Evolutionary conservation across 2,113 vertebrate genomes (phyloP), one percentile per base, ranked within the genome.

Genomic region (Melanocharis versteri): DNA sequence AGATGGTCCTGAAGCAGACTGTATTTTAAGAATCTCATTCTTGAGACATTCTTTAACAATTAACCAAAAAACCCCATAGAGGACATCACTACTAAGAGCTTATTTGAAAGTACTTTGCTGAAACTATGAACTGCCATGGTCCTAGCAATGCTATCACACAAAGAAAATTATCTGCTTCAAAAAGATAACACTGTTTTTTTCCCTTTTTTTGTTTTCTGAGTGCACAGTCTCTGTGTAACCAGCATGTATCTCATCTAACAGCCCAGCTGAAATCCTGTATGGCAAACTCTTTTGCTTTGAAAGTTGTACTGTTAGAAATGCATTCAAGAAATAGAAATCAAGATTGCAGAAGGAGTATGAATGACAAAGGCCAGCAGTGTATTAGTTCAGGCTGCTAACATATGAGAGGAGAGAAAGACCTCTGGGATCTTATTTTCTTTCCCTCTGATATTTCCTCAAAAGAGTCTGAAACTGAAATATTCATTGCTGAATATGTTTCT

Each of bases 391-490:
- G 54, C 82, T 86, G 75, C 27, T 64, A 91, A 85, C 19, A 20
- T 9, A 50, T 9, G 33, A 94, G 28, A 75, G 26, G 21, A 69
- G 21, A 77, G 68, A 73, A 87, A 45, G 58, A 83, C 68, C 44
- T 75, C 51, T 62, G 71, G 56, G 90, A 96, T 62, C 94, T 88
- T 70, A 48, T 60, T 92, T 95, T 70, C 56, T 78, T 93, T 66
- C 80, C 51, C 47, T 77, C 68, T 92, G 85, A 90, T 83, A 89
- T 62, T 77, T 93, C 64, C 60, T 95, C 83, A 80, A 70, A 89
- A 91, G 66, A 66, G 44, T 77, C 45, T 44, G 61, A 87, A 86
- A 83, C 35, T 51, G 44, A 94, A 95, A 92, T 90, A 96, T 78
- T 92, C 71, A 95, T 83, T 96, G 68, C 68, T 70, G 3, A 54